phyloP scores from a whole-genome alignment of 2,797 vertebrate genomes.

The Setipinna tenuifilis region DNA sequence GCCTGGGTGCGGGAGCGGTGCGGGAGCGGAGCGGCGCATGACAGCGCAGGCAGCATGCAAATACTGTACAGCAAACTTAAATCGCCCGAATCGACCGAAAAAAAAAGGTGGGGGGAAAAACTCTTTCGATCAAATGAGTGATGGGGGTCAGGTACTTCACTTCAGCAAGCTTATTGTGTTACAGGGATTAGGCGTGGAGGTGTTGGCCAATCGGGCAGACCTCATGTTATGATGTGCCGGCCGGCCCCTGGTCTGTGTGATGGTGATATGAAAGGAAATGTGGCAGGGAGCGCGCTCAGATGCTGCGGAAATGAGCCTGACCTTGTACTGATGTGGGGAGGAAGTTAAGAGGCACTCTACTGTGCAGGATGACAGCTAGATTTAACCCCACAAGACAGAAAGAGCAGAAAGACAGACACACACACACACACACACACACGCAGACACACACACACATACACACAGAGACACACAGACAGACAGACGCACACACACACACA shows the following conservation, averaged over 20 bases:
- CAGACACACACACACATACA: not conserved
- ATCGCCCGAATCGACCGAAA: no score
- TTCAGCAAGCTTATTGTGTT: not conserved
- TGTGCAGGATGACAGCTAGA: constrained; percentile 59
- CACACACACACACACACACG: not conserved
- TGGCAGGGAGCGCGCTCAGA: constrained; percentile 69
- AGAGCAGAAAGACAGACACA: constrained; percentile 45
- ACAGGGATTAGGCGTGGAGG: not conserved
- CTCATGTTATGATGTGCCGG: not conserved
- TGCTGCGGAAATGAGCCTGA: constrained; percentile 79
- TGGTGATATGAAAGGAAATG: constrained; percentile 73
- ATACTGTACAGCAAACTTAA: no score
- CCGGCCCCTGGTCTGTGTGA: not conserved
- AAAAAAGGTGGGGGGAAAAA: no score
- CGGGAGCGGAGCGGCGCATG: no score
- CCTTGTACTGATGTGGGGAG: constrained; percentile 71
- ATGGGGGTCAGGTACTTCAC: no score
- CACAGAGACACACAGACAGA: constrained; percentile 46
- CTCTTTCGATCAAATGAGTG: no score
- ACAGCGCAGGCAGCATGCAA: no score
- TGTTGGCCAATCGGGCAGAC: not conserved
- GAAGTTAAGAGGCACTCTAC: constrained; percentile 70
- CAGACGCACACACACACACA: constrained; percentile 29
- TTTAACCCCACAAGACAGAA: constrained; percentile 61
- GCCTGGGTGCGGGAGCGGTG: no score